Evolutionary conservation across 1,140 invertebrate genomes (phyloP), one percentile per base, ranked within the genome.

Genomic region (Pseudomyrmex gracilis): DNA sequence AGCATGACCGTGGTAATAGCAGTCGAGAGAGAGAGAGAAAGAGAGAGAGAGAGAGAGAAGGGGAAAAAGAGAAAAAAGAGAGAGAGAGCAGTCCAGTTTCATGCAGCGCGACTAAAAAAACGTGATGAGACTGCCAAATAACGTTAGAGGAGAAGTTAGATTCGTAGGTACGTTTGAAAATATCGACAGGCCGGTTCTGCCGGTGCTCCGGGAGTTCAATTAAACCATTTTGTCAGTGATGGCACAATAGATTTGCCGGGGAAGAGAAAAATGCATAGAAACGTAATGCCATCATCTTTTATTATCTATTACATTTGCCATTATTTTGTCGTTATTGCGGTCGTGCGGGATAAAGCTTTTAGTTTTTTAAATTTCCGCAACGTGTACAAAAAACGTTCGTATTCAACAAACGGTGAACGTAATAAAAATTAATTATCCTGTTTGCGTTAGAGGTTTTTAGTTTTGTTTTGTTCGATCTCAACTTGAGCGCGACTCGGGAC

Each of bases 101-200:
- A 61, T 43, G 55, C 58, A 64, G 34, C 47, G 58, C 49, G 20
- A 71, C 66, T 70, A 76, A 63, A 70, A 78, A 82, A 84, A 84
- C 83, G 83, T 84, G 83, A 82, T 84, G 74, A 82, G 76, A 82
- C 66, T 82, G 43, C 47, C 24, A 84, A 84, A 76, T 51, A 34
- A 82, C 76, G 43, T 84, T 82, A 71, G 83, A 82, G 77, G 55
- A 61, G 20, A 22, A 80, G 67, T 55, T 74, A 61, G 47, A 63
- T 45, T 8, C 10, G 53, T 17, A 78, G 74, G 55, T 68, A 47
- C 64, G 55, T 80, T 80, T 80, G 76, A 17, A 80, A 80, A 80
- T 80, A 80, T 80, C 76, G 76, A 71, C 66, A 78, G 76, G 17
- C 5, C 64, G 49, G 76, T 64, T 60, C 60, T 43, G 55, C 20